Evolutionary conservation across 2,113 vertebrate genomes (phyloP), one percentile per base, ranked within the genome.

Genomic region (Pongo abelii): DNA sequence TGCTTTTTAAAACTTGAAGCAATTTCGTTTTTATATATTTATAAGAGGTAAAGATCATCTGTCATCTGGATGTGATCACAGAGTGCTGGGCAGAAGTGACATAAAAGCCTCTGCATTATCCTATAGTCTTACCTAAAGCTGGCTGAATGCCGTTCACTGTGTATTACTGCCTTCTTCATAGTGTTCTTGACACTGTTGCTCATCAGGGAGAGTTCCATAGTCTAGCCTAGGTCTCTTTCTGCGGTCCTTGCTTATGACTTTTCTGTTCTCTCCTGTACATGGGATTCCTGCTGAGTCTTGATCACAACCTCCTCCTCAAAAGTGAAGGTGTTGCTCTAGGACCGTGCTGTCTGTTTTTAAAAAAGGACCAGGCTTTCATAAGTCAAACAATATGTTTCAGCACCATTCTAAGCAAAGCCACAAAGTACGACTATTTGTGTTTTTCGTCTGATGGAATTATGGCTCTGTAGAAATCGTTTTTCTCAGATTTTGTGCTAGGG

Each of bases 1-100:
- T 98, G 98, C 98, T 98, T 98, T 98, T 98, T 98, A 98, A 98
- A 99, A 98, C 98, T 98, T 98, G 97, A 98, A 98, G 93, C 48
- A 87, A 18, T 98, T 98, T 98, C 88, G 97, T 98, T 98, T 98
- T 98, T 98, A 84, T 98, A 96, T 97, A 97, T 98, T 98, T 69
- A n/a, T n/a, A 96, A 96, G 97, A 95, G 97, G 96, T 92, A 97
- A 69, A 83, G 74, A 67, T 84, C 57, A 91, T 38, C 55, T 61
- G 40, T 80, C 23, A 70, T 80, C 18, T 20, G 72, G 96, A 90
- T 52, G 69, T 85, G 52, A 96, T 75, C 38, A 75, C 38, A 75
- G 97, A 97, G 92, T 97, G 91, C 86, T 50, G 48, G 30, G 35
- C 2, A 7, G 13, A 25, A 83, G 22, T 72, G 35, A 72, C 86